These are phyloP conservation scores for Hemiscyllium ocellatum DNA, from an alignment of 2,113 vertebrate genomes.

Conservation along the genomic window DNA sequence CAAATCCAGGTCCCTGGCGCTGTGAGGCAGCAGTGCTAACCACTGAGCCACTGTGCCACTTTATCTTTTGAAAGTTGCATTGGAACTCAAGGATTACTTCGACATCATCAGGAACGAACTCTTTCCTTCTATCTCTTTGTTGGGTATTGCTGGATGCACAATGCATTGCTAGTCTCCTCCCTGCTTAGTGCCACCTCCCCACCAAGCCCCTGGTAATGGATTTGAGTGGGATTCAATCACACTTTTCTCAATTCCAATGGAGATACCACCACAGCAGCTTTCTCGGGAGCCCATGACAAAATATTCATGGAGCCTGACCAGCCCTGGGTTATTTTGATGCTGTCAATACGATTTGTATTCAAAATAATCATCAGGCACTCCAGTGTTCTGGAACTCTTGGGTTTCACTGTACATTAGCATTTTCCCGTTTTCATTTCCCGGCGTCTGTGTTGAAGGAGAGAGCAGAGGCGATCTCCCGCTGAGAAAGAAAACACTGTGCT, in stretches of 20 bases:
- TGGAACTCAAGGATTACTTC: not conserved
- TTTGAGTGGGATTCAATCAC: not conserved
- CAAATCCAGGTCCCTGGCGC: no score
- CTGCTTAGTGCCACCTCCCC: not conserved
- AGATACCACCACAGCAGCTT: not conserved
- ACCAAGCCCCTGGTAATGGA: not conserved
- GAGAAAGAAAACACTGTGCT: not conserved
- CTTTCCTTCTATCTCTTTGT: not conserved
- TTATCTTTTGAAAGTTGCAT: not conserved
- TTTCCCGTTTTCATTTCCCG: not conserved
- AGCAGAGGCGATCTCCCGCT: not conserved
- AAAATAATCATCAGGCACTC: not conserved
- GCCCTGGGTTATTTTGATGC: not conserved
- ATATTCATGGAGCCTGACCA: not conserved
- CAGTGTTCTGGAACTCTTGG: not conserved
- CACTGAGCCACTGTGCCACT: no score
- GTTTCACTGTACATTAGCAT: not conserved
- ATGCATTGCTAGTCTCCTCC: not conserved
- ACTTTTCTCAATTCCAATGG: not conserved
- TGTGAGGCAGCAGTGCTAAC: no score
- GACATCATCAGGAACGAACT: not conserved
- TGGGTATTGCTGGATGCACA: not conserved
- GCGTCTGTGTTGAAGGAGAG: not conserved
- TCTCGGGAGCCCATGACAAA: not conserved
- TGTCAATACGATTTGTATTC: not conserved